Conservation (phyloP, 2,888 invertebrate species). For the Synergus gifuensis region DNA sequence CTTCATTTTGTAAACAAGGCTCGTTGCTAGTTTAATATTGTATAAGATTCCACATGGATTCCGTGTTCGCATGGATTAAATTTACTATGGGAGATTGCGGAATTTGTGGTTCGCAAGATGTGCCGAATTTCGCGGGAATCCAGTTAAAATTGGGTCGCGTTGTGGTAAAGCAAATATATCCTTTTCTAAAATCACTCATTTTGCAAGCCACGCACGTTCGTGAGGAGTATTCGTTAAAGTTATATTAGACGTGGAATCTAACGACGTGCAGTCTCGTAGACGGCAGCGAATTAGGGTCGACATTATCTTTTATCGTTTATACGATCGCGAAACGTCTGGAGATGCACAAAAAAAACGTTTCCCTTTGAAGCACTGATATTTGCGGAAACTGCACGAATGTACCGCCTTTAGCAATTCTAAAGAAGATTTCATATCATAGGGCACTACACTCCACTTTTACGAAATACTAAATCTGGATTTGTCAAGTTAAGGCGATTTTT, state of each 20-base stretch:
- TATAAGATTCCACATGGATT: slow-evolving; percentile 4
- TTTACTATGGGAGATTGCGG: slow-evolving; percentile 18
- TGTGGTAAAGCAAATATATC: slow-evolving; percentile 21
- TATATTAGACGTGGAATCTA: slow-evolving; percentile 55
- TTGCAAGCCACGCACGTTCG: slow-evolving; percentile 55
- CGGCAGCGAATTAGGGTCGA: slow-evolving; percentile 47
- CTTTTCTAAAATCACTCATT: slow-evolving; percentile 52
- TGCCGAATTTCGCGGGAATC: slow-evolving; percentile 15
- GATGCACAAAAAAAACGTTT: background rate
- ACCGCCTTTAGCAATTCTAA: too few relatives aligned
- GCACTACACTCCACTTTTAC: too few relatives aligned
- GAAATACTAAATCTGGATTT: too few relatives aligned
- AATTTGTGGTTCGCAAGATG: background rate
- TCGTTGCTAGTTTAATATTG: background rate
- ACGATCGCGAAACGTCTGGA: slow-evolving; percentile 26
- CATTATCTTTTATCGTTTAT: slow-evolving; percentile 25
- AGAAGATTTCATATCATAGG: too few relatives aligned
- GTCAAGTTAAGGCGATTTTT: too few relatives aligned
- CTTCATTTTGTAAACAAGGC: background rate
- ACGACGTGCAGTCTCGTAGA: slow-evolving; percentile 52
- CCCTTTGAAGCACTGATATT: background rate
- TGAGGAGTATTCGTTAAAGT: slow-evolving; percentile 55
- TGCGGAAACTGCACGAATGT: background rate
- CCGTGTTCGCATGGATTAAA: background rate
- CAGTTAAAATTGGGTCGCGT: background rate